These are phyloP conservation scores for Vulpes lagopus DNA, from an alignment of 2,113 vertebrate species.

Conservation along the genomic window DNA sequence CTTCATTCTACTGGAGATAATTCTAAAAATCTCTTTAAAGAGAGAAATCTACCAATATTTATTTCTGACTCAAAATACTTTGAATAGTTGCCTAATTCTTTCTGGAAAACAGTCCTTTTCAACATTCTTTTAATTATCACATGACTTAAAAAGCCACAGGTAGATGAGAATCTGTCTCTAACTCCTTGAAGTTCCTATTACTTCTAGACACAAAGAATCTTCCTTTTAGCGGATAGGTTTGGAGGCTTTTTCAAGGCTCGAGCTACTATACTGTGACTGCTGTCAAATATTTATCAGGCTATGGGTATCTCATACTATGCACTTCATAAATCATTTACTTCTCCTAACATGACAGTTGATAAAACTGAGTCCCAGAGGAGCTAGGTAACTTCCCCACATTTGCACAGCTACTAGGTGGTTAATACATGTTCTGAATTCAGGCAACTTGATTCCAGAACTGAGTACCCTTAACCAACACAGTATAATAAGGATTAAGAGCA, in stretches of 20 bases:
- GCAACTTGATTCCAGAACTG: not conserved
- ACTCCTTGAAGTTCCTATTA: conserved; percentile 3
- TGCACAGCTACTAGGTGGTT: not conserved
- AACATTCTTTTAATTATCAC: conserved; percentile 58
- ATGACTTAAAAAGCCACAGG: conserved; percentile 46
- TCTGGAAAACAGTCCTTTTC: conserved; percentile 22
- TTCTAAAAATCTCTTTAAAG: conserved; percentile 54
- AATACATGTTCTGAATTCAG: not conserved
- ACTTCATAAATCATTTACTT: not conserved
- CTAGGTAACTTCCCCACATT: not conserved
- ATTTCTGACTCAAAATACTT: conserved; percentile 56
- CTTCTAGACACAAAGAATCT: conserved; percentile 36
- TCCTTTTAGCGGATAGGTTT: conserved; percentile 21
- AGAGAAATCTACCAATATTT: conserved; percentile 52
- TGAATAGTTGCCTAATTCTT: not conserved
- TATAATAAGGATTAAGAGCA: not conserved
- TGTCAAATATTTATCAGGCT: not conserved
- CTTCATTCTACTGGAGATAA: conserved; percentile 51
- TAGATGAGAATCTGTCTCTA: conserved; percentile 52
- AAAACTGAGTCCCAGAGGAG: not conserved
- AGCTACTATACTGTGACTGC: not conserved
- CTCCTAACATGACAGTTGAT: not conserved
- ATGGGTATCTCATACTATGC: not conserved
- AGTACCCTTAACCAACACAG: not conserved
- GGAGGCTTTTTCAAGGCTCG: conserved; percentile 24